These are phyloP conservation scores for Phylloscopus collybita DNA, from an alignment of 2,797 vertebrate species.

Conservation along the genomic window DNA sequence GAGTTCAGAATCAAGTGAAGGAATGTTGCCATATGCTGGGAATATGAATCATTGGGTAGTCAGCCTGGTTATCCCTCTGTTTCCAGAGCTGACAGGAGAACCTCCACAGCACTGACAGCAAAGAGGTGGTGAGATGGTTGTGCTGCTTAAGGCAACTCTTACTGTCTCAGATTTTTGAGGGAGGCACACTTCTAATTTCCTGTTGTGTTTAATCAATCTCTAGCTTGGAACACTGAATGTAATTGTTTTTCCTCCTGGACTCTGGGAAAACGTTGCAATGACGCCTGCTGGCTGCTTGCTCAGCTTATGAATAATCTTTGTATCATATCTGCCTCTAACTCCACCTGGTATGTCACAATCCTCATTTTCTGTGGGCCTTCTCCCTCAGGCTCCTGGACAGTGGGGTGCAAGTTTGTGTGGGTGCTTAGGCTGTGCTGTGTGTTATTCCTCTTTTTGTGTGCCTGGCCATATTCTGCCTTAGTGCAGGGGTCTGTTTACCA, in stretches of 20 bases:
- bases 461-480: background rate
- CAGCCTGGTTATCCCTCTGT: background rate
- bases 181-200: constrained; percentile 16
- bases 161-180: background rate
- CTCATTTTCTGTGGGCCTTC: background rate
- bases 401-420: background rate
- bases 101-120: background rate
- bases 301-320: background rate
- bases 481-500: background rate
- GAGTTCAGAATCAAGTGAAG: background rate
- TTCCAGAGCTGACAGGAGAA: background rate
- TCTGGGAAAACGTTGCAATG: background rate
- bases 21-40: background rate
- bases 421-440: background rate
- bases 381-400: background rate
- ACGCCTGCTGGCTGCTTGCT: background rate
- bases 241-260: background rate
- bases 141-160: background rate
- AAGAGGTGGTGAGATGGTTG: background rate
- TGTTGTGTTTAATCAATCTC: constrained; percentile 26
- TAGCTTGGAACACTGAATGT: background rate
- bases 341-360: background rate
- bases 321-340: background rate
- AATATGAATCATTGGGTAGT: constrained; percentile 9
- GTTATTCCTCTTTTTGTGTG: background rate